These are phyloP conservation scores for Dromas ardeola DNA, from an alignment of 2,113 vertebrate species.

Conservation along the genomic window DNA sequence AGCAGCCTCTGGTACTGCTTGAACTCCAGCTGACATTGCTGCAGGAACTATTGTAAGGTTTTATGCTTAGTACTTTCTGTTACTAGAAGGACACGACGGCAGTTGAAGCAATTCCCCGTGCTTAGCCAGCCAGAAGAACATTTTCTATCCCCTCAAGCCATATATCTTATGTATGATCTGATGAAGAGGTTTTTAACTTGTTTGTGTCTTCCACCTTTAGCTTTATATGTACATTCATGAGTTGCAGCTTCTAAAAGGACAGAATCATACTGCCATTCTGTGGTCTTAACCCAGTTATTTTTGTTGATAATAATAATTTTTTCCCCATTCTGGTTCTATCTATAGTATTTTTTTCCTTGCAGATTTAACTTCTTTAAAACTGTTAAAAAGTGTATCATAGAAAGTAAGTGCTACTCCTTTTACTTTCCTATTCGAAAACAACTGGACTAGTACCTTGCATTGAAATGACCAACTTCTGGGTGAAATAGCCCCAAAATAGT, in stretches of 20 bases:
- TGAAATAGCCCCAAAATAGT: not conserved
- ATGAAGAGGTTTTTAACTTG: not conserved
- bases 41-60: not conserved
- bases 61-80: not conserved
- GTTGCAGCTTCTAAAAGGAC: not conserved
- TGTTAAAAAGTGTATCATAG: not conserved
- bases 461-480: not conserved
- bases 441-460: not conserved
- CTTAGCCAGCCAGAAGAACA: not conserved
- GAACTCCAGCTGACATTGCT: conserved; percentile 7
- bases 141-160: not conserved
- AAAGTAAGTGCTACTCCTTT: not conserved
- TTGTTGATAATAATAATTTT: not conserved
- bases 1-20: not conserved
- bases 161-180: not conserved
- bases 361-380: not conserved
- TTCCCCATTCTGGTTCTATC: not conserved
- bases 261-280: not conserved
- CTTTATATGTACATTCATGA: not conserved
- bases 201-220: not conserved
- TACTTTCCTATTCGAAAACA: not conserved
- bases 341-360: not conserved
- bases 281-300: not conserved
- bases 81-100: not conserved
- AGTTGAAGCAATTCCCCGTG: not conserved